A percentile compares a stretch with the other conserved stretches of the same genome.
Evolutionary conservation across 2,888 invertebrate species (phyloP).

Genomic region (Drosophila birchii): DNA sequence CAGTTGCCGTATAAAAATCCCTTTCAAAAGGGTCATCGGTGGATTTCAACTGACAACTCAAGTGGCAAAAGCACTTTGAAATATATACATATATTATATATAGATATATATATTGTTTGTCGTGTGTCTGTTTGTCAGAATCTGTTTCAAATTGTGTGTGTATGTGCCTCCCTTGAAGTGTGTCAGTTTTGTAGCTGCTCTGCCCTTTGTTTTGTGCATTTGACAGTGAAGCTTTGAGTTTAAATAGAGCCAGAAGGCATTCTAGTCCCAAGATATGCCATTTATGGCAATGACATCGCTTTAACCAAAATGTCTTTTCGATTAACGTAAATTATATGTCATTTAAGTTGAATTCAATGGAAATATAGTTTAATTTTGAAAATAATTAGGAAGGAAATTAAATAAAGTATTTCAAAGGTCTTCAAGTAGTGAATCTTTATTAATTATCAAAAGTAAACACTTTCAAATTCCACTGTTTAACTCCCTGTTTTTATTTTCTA

Average conservation of each 20-base stretch:
- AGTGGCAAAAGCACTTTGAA: constrained; percentile 40
- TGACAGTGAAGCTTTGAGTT: constrained; percentile 30
- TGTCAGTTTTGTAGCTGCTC: constrained; percentile 19
- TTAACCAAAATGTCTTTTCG: constrained; percentile 21
- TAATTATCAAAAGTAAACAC: too few species aligned
- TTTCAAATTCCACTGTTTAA: too few species aligned
- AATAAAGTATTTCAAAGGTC: background rate
- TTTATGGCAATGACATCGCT: constrained; percentile 25
- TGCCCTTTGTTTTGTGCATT: constrained; percentile 33
- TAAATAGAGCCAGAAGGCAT: constrained; percentile 18
- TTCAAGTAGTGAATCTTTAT: background rate
- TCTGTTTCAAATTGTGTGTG: background rate
- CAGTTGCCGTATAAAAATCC: constrained; percentile 29
- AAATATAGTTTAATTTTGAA: too few species aligned
- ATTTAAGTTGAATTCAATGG: constrained; percentile 1
- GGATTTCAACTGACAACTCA: constrained; percentile 30
- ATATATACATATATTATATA: background rate
- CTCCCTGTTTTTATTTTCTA: too few species aligned
- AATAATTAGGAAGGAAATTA: background rate
- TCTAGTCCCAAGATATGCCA: constrained; percentile 9
- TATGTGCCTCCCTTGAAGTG: constrained; percentile 17
- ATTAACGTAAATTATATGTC: background rate
- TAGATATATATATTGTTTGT: background rate
- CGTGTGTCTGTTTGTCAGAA: constrained; percentile 13
- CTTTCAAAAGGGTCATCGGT: constrained; percentile 24